Base-by-base conservation (phyloP, 2,888 invertebrate genomes). In the Cantharis rustica region DNA sequence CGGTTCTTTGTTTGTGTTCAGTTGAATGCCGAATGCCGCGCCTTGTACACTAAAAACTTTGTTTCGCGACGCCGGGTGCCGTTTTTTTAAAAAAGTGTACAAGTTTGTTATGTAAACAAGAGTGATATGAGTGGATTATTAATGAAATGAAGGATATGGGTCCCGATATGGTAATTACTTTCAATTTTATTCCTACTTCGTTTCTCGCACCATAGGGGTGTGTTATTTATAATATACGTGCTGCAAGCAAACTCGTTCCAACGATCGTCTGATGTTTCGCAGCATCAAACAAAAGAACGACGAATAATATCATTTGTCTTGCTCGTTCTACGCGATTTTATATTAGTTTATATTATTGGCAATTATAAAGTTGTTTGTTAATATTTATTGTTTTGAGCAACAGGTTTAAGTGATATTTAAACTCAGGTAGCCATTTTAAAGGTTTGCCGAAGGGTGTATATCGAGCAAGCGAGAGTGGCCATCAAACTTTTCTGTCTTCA, bases 71-170 rank as follows among this genome's bases (percentile, higher is more conserved):
- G 82, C 86, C 89, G 84, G 87, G 86, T 82, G 87, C 88, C 84
- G 85, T 81, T 84, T 84, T 83, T 81, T 77, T 31, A 0, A 72
- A 76, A 79, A 63, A 74, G 81, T 81, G 81, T 79, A 76, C 72
- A 79, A 82, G 81, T 78, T 80, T 76, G 77, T 75, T 75, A 70
- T 71, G 72, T 76, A 75, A 73, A 73, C 68, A 71, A 69, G 27
- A 68, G 80, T 81, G 79, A 82, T 80, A 83, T 84, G 84, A 71
- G 47, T 62, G 68, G 64, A 71, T 75, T 77, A 68, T 69, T 75
- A 15, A 84, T 86, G 92, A 93, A 91, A 93, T 93, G 92, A 93
- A 92, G 92, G 93, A 93, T 90, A 93, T 93, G 92, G 94, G 93
- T 91, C 93, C 93, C 90, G 94, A 94, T 90, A 94, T 94, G 94